Evolutionary conservation across 2,113 vertebrate species (phyloP).

Genomic region (Oreochromis spilurus): DNA sequence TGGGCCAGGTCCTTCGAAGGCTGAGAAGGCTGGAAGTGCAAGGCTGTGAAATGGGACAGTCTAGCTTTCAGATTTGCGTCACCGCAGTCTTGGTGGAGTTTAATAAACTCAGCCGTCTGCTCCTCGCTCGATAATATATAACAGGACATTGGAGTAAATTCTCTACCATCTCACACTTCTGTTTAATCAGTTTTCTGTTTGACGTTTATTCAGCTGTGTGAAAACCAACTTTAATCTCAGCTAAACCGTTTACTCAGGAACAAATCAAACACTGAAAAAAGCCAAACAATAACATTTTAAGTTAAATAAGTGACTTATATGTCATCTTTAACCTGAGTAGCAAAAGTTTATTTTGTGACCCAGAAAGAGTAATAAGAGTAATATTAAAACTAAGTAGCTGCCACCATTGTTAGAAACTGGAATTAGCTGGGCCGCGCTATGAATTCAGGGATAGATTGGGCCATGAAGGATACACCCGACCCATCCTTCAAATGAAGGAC

Average conservation of each 20-base stretch:
- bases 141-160: not conserved
- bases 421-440: not conserved
- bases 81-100: not conserved
- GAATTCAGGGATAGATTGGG: not conserved
- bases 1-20: not conserved
- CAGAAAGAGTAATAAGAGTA: not conserved
- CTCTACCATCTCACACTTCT: not conserved
- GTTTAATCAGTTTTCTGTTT: not conserved
- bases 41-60: not conserved
- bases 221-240: not conserved
- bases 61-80: not conserved
- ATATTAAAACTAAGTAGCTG: not conserved
- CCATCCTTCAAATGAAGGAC: not conserved
- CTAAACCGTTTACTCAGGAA: rapidly evolving
- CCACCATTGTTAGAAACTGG: not conserved
- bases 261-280: not conserved
- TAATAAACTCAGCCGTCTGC: not conserved
- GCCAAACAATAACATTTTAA: rapidly evolving
- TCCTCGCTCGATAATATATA: not conserved
- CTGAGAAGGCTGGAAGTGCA: not conserved
- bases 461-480: not conserved
- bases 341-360: not conserved
- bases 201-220: not conserved
- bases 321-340: not conserved
- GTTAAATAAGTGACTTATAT: not conserved